Evolutionary conservation across 2,797 vertebrate species (phyloP), one percentile per base, ranked within the genome.

Genomic region (Lindbergichthys nudifrons): DNA sequence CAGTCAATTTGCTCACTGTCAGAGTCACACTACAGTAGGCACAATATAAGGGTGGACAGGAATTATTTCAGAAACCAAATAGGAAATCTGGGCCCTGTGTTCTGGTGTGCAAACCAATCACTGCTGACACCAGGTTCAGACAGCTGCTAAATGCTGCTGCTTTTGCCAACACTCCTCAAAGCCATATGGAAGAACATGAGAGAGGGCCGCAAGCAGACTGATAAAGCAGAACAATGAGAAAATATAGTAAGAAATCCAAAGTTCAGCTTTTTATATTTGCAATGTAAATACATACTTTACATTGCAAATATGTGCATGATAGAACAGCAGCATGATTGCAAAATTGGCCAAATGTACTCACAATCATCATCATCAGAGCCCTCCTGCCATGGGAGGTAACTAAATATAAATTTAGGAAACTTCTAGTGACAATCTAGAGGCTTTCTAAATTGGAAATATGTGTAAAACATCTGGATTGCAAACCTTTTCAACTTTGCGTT

Each of bases 41-140:
- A 56, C 7, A 74, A 46, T 56, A 61, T 26, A 57, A 58, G 30
- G 65, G 61, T 47, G 10, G 68, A 73, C 65, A 54, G 57, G 39
- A 65, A 57, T 54, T 6, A 42, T 60, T 67, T 64, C 10, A 70
- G 10, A 64, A 65, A 71, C 39, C 68, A 73, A 65, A 73, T 21
- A 14, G 59, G 45, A 73, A 48, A 72, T 32, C 56, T 72, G 65
- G 52, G 52, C 45, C 54, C 30, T 11, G 2, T 59, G 51, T 66
- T 65, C 12, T 32, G 32, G 64, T 78, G 36, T 47, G 56, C 52
- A 53, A 26, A 51, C 65, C 52, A 47, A 80, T 78, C 57, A 75
- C 53, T 59, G 65, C 32, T 67, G 71, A 73, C 54, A 71, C 16
- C 61, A 9, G 41, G 19, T 58, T 41, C 52, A 67, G 45, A 50